Evolutionary conservation across 2,797 vertebrate genomes (phyloP).

Genomic region (Poecilia wingei): DNA sequence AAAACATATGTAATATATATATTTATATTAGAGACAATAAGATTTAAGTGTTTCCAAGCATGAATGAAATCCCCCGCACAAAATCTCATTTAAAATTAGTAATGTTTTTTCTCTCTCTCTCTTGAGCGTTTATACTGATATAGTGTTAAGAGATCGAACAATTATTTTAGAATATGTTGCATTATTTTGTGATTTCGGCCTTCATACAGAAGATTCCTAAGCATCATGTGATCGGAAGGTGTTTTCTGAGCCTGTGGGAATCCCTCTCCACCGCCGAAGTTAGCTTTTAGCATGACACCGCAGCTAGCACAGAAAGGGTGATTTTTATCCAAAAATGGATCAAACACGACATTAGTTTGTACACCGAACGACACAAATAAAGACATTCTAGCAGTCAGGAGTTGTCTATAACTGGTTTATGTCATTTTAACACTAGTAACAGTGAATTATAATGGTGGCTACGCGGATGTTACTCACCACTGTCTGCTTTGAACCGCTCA

Average conservation of each 20-base stretch:
- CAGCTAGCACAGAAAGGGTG: constrained; percentile 31
- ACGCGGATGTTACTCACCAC: constrained; percentile 78
- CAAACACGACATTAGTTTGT: neutral
- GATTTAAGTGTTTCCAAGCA: neutral
- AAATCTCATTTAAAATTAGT: neutral
- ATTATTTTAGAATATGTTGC: neutral
- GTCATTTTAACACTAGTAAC: neutral
- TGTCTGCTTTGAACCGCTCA: constrained; percentile 91
- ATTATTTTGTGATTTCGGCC: neutral
- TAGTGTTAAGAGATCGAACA: neutral
- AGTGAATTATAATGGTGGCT: fast-evolving
- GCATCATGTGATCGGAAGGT: neutral
- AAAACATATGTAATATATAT: no score
- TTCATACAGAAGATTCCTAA: neutral
- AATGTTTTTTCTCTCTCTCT: neutral
- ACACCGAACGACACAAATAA: neutral
- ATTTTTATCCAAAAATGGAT: neutral
- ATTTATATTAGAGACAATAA: neutral
- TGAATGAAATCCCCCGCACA: neutral
- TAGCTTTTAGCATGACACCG: constrained; percentile 31
- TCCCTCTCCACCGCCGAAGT: constrained; percentile 4
- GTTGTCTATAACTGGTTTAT: fast-evolving
- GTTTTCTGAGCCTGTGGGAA: neutral
- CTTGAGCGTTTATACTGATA: neutral
- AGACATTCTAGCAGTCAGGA: fast-evolving